Evolutionary conservation across 2,888 invertebrate genomes (phyloP).

Genomic region (Diploptera punctata): DNA sequence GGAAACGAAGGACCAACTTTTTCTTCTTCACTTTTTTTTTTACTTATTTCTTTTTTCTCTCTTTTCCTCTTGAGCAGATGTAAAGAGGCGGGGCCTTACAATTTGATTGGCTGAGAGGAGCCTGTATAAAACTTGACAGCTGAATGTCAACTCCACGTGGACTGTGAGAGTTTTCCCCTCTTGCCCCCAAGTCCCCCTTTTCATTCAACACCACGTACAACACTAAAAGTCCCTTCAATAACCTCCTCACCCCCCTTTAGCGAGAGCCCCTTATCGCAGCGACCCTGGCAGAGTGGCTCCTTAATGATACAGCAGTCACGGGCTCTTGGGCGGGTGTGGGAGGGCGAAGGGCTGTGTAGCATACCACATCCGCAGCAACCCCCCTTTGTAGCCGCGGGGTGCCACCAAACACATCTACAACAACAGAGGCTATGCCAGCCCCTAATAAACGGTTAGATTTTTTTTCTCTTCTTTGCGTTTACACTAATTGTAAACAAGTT

Average conservation of each 20-base stretch:
- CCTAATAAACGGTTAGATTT: conserved; percentile 28
- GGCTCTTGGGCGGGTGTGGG: not conserved
- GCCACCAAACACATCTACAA: conserved; percentile 28
- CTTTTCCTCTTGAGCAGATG: conserved; percentile 1
- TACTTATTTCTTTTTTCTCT: conserved; percentile 24
- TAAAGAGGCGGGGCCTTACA: conserved; percentile 37
- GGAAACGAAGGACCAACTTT: conserved; percentile 42
- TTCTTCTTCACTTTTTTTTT: conserved; percentile 34
- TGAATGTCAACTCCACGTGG: conserved; percentile 38
- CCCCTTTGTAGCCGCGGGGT: conserved; percentile 18
- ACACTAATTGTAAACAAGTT: conserved; percentile 31
- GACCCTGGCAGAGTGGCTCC: conserved; percentile 31
- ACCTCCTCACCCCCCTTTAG: not conserved
- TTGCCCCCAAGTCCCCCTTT: not conserved
- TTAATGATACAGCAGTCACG: conserved; percentile 31
- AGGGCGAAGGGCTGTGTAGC: conserved; percentile 14
- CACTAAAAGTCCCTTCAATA: conserved; percentile 29
- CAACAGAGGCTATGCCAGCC: conserved; percentile 14
- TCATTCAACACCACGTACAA: conserved; percentile 26
- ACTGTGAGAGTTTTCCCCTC: conserved; percentile 21
- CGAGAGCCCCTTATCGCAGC: not conserved
- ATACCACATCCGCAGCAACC: conserved; percentile 19
- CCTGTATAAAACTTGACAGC: conserved; percentile 35
- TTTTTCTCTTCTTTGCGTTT: conserved; percentile 5
- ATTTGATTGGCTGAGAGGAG: conserved; percentile 24